Evolutionary conservation across 2,113 vertebrate genomes (phyloP).

Genomic region (Callospermophilus lateralis): DNA sequence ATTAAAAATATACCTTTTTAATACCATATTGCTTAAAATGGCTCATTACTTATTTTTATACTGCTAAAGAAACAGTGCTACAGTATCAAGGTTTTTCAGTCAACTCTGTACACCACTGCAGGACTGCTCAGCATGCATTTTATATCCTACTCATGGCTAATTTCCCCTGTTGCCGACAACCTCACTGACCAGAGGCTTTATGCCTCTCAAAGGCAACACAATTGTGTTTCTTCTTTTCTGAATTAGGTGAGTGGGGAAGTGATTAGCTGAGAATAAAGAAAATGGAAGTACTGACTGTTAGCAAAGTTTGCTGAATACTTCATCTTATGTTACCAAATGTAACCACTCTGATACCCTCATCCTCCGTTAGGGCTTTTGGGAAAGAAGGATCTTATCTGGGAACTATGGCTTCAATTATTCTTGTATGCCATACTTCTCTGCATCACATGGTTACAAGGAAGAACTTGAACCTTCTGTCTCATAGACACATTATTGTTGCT

Average conservation of each 20-base stretch:
- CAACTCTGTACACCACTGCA: background rate
- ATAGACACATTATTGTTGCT: too few relatives aligned
- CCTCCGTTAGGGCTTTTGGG: background rate
- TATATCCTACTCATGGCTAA: background rate
- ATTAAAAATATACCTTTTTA: background rate
- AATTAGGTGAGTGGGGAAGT: background rate
- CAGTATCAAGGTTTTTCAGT: background rate
- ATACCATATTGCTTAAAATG: background rate
- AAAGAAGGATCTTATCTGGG: background rate
- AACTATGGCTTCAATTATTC: background rate
- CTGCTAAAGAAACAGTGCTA: background rate
- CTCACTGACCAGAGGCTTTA: background rate
- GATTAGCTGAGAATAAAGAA: background rate
- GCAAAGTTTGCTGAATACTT: background rate
- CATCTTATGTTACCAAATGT: background rate
- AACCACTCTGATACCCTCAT: background rate
- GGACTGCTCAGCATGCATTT: background rate
- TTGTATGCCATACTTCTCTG: background rate
- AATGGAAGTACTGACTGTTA: background rate
- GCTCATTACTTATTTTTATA: background rate
- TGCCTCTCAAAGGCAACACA: background rate
- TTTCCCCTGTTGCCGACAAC: background rate
- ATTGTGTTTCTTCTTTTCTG: background rate
- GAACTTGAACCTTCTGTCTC: background rate
- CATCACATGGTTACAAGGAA: background rate